These are phyloP conservation scores for Anarsia innoxiella DNA, from an alignment of 2,888 invertebrate genomes.

Conservation along the genomic window DNA sequence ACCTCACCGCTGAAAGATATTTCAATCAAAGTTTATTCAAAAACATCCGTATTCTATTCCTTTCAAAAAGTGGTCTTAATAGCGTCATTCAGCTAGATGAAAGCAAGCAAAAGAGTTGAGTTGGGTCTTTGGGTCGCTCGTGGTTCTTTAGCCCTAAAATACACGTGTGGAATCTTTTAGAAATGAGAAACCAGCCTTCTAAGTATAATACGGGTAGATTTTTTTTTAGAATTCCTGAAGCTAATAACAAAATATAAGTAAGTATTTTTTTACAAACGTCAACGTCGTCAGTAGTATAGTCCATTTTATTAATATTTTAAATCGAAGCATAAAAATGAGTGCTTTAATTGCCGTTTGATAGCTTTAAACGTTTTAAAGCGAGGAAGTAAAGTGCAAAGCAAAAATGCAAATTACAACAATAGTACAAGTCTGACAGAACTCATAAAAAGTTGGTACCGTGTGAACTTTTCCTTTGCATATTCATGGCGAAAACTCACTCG, in stretches of 20 bases:
- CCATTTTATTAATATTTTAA: no score
- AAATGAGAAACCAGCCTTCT: conserved; percentile 17
- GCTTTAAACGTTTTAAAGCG: no score
- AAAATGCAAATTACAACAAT: conserved; percentile 57
- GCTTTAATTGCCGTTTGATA: no score
- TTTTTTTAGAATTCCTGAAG: no score
- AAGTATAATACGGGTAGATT: no score
- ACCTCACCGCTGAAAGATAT: no score
- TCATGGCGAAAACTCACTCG: conserved; percentile 62
- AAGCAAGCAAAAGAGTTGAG: conserved; percentile 25
- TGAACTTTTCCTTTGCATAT: conserved; percentile 69
- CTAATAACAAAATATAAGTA: no score
- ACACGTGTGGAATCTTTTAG: conserved; percentile 26
- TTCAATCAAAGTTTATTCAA: no score
- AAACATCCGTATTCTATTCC: no score
- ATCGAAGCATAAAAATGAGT: no score
- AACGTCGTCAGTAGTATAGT: no score
- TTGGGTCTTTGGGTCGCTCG: conserved; percentile 17
- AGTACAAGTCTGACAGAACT: conserved; percentile 57
- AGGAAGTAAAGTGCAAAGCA: conserved; percentile 15
- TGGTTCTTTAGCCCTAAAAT: conserved; percentile 23
- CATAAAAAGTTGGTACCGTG: conserved; percentile 60
- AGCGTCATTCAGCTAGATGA: conserved; percentile 25
- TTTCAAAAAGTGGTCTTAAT: conserved; percentile 19
- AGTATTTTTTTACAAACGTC: no score